A percentile compares a stretch with the other conserved stretches of the same genome.
Evolutionary conservation across 2,888 invertebrate species (phyloP).

Genomic region (Caradrina clavipalpis): DNA sequence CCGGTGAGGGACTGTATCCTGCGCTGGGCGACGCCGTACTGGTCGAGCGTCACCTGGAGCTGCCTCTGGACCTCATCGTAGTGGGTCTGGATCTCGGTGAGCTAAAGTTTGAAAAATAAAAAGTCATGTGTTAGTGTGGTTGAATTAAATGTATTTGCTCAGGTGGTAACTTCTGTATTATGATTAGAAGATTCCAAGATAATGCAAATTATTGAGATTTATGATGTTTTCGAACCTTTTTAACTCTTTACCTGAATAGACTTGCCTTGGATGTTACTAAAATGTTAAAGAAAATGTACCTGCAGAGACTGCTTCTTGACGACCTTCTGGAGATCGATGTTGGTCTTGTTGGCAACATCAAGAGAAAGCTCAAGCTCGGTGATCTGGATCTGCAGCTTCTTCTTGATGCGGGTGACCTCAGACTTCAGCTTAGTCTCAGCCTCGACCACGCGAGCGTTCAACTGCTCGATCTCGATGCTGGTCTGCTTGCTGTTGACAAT

Average conservation of each 20-base stretch:
- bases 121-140: background rate
- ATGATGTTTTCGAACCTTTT: background rate
- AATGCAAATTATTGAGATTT: background rate
- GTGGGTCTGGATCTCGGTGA: slow-evolving; percentile 97
- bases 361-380: slow-evolving; percentile 99
- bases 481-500: slow-evolving; percentile 96
- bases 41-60: slow-evolving; percentile 98
- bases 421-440: slow-evolving; percentile 99
- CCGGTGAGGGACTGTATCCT: slow-evolving; percentile 97
- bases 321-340: slow-evolving; percentile 98
- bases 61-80: slow-evolving; percentile 99
- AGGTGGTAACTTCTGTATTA: background rate
- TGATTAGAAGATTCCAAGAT: background rate
- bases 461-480: slow-evolving; percentile 99
- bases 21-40: slow-evolving; percentile 97
- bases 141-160: background rate
- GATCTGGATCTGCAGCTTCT: slow-evolving; percentile 99
- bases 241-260: background rate
- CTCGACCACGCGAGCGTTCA: slow-evolving; percentile 98
- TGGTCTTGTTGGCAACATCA: slow-evolving; percentile 99
- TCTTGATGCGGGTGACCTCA: slow-evolving; percentile 99
- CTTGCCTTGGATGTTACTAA: background rate
- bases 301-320: slow-evolving; percentile 99
- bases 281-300: slow-evolving; percentile 78
- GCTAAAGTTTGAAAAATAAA: slow-evolving; percentile 78